Evolutionary conservation across 2,113 vertebrate species (phyloP).

Genomic region (Carassius auratus): DNA sequence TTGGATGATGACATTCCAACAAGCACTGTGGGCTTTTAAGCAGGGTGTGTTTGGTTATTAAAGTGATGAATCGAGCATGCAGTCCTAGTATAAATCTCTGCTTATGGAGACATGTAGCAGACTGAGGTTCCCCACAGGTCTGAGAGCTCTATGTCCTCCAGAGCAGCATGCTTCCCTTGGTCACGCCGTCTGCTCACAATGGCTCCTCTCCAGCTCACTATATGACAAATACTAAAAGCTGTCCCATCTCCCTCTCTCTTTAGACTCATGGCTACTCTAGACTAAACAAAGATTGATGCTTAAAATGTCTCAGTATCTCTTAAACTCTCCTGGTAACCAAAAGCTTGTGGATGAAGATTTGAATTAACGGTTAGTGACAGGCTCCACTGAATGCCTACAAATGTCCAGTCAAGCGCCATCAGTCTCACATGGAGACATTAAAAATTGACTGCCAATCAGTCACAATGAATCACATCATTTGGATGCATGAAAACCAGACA

Average conservation of each 20-base stretch:
- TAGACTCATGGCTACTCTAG: not conserved
- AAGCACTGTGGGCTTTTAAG: slow-evolving; percentile 20
- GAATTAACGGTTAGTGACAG: slow-evolving; percentile 29
- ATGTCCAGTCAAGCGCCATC: slow-evolving; percentile 15
- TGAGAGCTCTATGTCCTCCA: slow-evolving; percentile 42
- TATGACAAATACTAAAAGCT: slow-evolving; percentile 41
- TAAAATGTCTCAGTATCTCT: slow-evolving; percentile 10
- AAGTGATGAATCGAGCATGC: not conserved
- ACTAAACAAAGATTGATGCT: not conserved
- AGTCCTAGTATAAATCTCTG: slow-evolving; percentile 1
- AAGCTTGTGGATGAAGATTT: not conserved
- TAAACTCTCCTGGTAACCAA: not conserved
- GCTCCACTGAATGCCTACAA: slow-evolving; percentile 26
- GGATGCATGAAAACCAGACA: not conserved
- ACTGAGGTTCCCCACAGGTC: slow-evolving; percentile 35
- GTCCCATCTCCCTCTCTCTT: slow-evolving; percentile 2
- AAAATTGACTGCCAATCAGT: slow-evolving; percentile 5
- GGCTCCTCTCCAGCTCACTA: slow-evolving; percentile 47
- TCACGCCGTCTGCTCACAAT: slow-evolving; percentile 48
- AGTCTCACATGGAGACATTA: slow-evolving; percentile 30
- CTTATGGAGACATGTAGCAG: slow-evolving; percentile 22
- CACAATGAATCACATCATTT: slow-evolving; percentile 20
- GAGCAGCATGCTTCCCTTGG: slow-evolving; percentile 36
- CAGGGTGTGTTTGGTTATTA: slow-evolving; percentile 32
- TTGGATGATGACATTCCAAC: not conserved